Base-by-base conservation (phyloP, 2,888 invertebrate genomes). In the Eupsilia transversa region DNA sequence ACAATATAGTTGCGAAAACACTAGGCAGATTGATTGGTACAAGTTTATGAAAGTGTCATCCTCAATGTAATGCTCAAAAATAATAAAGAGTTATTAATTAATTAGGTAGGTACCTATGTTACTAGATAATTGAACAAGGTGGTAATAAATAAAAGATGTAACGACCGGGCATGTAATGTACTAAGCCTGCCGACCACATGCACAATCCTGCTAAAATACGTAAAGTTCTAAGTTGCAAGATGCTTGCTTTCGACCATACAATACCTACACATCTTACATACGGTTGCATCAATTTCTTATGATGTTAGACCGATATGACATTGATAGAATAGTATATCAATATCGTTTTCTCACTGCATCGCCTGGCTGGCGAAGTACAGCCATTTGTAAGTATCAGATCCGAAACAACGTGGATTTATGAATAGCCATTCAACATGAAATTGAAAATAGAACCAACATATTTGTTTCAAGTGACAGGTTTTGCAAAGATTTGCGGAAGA, bases 381-480 rank as follows among this genome's bases (percentile, higher is more conserved):
- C 59, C n/a, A 72, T 80, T 82, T 81, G 49, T 81, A 56, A 56
- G 59, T 70, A 59, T 78, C 66, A 67, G 63, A 49, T 67, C 69
- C 57, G 63, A 60, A 74, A 33, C 66, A 78, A 67, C 27, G 59
- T 43, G n/a, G 56, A 80, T 82, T 73, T 70, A 77, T 80, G 54
- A 38, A 49, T n/a, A 30, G 46, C 49, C 56, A 60, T 73, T 43
- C 33, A 64, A 71, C 33, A 46, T 38, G 54, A 56, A 77, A 82
- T 80, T 72, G 70, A 78, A 82, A 82, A 81, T 71, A 70, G 56
- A 81, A 67, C 35, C 61, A 70, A 70, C 46, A 63, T 49, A 63
- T 82, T 57, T 67, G 35, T 77, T 49, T 70, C 2, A n/a, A 67
- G 49, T 38, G 20, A n/a, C 20, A 54, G 27, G 5, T 59, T 71